Percentiles rank a stretch among this genome's conserved stretches.
Evolutionary conservation across 2,797 vertebrate genomes (phyloP).

Genomic region (Sebastes goodei): DNA sequence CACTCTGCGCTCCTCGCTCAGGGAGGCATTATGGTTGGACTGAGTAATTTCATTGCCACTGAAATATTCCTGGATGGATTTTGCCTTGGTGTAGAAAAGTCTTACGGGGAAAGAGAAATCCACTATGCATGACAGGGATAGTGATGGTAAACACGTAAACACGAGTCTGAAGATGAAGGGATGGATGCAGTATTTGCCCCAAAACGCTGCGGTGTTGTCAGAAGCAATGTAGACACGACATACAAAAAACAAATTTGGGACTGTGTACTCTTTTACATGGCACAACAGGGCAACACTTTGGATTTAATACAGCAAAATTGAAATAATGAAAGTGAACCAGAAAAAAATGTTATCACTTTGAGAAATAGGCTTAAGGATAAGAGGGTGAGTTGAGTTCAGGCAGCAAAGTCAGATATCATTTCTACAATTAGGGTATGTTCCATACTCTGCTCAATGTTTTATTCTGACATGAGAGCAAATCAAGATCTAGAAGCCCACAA

Average conservation of each 20-base stretch:
- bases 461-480: conserved; percentile 61
- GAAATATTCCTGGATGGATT: conserved; percentile 46
- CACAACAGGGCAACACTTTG: conserved; percentile 27
- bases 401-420: conserved; percentile 57
- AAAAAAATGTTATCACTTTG: conserved; percentile 38
- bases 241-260: no score
- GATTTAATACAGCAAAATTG: conserved; percentile 52
- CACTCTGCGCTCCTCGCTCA: conserved; percentile 38
- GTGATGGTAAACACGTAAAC: conserved; percentile 25
- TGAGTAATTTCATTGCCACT: conserved; percentile 58
- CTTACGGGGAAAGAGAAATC: conserved; percentile 22
- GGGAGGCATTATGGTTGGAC: conserved; percentile 53
- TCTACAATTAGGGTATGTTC: conserved; percentile 50
- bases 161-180: conserved; percentile 26
- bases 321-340: conserved; percentile 60
- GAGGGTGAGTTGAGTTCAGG: conserved; percentile 1
- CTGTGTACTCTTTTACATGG: conserved; percentile 2
- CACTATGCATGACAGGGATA: conserved; percentile 12
- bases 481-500: conserved; percentile 67
- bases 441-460: conserved; percentile 34
- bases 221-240: conserved; percentile 24
- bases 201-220: conserved; percentile 28
- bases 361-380: conserved; percentile 51
- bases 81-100: conserved; percentile 19
- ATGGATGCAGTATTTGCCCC: conserved; percentile 1